These are phyloP conservation scores for Acanthosoma haemorrhoidale DNA, from an alignment of 2,888 invertebrate genomes.

Conservation along the genomic window DNA sequence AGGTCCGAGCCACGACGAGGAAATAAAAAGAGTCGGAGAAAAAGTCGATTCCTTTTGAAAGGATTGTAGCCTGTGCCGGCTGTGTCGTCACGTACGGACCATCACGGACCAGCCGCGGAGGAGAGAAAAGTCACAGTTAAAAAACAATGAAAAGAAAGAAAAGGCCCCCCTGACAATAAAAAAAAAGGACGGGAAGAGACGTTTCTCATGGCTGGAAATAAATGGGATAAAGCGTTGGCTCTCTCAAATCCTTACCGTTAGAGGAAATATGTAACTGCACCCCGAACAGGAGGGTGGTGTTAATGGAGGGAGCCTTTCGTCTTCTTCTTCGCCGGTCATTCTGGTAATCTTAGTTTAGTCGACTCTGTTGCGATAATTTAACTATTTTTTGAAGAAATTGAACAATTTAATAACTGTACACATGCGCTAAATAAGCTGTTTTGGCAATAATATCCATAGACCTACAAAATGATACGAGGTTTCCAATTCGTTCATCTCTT, in stretches of 20 bases:
- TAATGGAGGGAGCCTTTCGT: no score
- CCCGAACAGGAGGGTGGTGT: no score
- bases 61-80: slow-evolving; percentile 1
- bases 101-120: not conserved
- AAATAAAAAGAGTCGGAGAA: not conserved
- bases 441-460: no score
- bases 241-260: not conserved
- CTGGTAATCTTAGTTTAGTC: no score
- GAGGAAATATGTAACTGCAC: slow-evolving; percentile 12
- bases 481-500: no score
- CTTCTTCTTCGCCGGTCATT: no score
- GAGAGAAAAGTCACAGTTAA: slow-evolving; percentile 12
- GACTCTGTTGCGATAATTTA: no score
- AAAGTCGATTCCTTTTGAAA: not conserved
- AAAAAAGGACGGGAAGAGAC: not conserved
- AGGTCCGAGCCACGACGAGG: not conserved
- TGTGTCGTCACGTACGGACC: slow-evolving; percentile 10
- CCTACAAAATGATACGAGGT: no score
- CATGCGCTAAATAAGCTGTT: no score
- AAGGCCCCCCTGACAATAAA: slow-evolving; percentile 1
- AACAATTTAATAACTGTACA: no score
- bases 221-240: not conserved
- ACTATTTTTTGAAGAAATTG: no score
- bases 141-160: slow-evolving; percentile 12
- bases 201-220: not conserved